A percentile compares a stretch with the other conserved stretches of the same genome.
Evolutionary conservation across 2,797 vertebrate species (phyloP).

Genomic region (Chromobotia macracanthus): DNA sequence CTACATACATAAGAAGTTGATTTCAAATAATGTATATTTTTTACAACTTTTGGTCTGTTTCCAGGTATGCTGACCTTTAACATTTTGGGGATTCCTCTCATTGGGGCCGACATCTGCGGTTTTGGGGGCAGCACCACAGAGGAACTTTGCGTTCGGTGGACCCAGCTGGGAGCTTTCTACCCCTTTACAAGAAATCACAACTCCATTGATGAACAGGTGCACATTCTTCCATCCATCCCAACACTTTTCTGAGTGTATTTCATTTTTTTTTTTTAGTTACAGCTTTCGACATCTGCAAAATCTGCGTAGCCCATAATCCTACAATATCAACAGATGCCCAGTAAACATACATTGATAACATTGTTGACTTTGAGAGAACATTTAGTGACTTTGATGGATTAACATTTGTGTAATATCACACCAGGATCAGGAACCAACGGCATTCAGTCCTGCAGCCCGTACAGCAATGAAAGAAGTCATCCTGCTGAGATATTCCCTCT

Average conservation of each 20-base stretch:
- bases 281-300: background rate
- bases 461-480: slow-evolving; percentile 82
- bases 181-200: slow-evolving; percentile 91
- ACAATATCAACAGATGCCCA: background rate
- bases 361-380: too few species aligned
- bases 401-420: background rate
- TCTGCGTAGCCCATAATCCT: background rate
- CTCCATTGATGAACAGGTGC: slow-evolving; percentile 42
- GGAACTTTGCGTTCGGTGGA: slow-evolving; percentile 89
- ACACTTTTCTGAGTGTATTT: background rate
- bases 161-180: slow-evolving; percentile 88
- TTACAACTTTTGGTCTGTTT: background rate
- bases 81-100: slow-evolving; percentile 84
- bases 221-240: background rate
- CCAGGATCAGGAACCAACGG: slow-evolving; percentile 83
- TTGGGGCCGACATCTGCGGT: slow-evolving; percentile 87
- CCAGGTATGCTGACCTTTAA: slow-evolving; percentile 88
- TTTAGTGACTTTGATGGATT: slow-evolving; percentile 6
- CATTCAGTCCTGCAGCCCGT: slow-evolving; percentile 76
- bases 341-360: too few species aligned
- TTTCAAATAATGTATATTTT: background rate
- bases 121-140: slow-evolving; percentile 82
- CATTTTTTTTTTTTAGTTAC: background rate
- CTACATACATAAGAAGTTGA: background rate
- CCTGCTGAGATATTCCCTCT: slow-evolving; percentile 84